Evolutionary conservation across 2,888 invertebrate species (phyloP), one percentile per base, ranked within the genome.

Genomic region (Digitonthophagus gazella): DNA sequence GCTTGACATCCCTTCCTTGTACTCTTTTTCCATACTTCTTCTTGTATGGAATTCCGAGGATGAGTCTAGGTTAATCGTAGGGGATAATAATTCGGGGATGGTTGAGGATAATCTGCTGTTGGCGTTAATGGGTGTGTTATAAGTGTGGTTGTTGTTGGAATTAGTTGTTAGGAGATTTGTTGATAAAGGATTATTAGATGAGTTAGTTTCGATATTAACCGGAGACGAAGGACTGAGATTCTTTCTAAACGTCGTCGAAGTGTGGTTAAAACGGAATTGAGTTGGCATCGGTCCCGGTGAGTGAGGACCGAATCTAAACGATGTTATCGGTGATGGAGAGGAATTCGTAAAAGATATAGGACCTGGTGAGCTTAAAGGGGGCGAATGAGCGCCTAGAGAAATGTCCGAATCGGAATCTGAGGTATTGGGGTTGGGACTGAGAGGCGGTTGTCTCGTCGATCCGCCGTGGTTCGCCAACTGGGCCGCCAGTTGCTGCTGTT

Each of bases 321-420:
- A 78, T 16, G 81, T 81, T 66, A 83, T 77, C 3, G 81, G 81
- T 76, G 67, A 74, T 70, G 71, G 76, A 63, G 71, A 81, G 6
- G 76, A 74, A 1, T 78, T 71, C 5, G 80, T 80, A 71, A 81
- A 79, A 54, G 78, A 76, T n/a, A 72, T 69, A 3, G 83, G 81
- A 22, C 80, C 80, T 6, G 83, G 82, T 2, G 82, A 82, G 68
- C 81, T 79, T 8, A 79, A 78, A 2, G 82, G 82, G 3, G 82
- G 81, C 8, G 83, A 83, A 69, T 83, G 83, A 0, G 83, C 83
- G 1, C 80, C 80, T 58, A 84, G 74, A 6, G 83, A 83, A 72
- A 84, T 84, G 78, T 84, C 84, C 15, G 83, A 83, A 73, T 83
- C 83, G 73, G 81, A 80, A 74, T 84, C 84, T 0, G 84, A 83